A percentile compares a stretch with the other conserved stretches of the same genome.
These are phyloP conservation scores for Murina feae DNA, from an alignment of 2,113 vertebrate genomes.

Conservation along the genomic window DNA sequence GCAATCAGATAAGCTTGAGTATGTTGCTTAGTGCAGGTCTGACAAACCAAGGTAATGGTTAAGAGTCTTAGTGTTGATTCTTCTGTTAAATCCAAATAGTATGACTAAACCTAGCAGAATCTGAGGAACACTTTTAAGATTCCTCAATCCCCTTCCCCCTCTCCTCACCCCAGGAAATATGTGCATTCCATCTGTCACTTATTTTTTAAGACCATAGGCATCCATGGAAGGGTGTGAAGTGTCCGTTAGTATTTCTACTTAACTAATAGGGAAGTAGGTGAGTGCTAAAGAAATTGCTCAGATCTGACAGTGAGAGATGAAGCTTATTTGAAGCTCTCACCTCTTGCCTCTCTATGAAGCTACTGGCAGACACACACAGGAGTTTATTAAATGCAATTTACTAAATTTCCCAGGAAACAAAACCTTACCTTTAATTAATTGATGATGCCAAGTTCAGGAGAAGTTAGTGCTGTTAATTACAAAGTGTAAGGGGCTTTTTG, in stretches of 20 bases:
- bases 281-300: slow-evolving; percentile 47
- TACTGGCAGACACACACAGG: not conserved
- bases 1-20: slow-evolving; percentile 33
- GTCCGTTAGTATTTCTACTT: slow-evolving; percentile 36
- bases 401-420: slow-evolving; percentile 33
- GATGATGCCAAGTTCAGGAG: slow-evolving; percentile 35
- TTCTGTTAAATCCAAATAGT: slow-evolving; percentile 15
- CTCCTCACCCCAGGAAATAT: not conserved
- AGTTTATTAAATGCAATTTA: slow-evolving; percentile 46
- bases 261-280: not conserved
- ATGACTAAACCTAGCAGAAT: slow-evolving; percentile 26
- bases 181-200: slow-evolving; percentile 46
- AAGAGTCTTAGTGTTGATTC: slow-evolving; percentile 41
- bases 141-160: not conserved
- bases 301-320: not conserved
- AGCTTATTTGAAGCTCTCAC: not conserved
- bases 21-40: slow-evolving; percentile 8
- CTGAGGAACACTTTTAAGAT: slow-evolving; percentile 6
- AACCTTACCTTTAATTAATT: slow-evolving; percentile 54
- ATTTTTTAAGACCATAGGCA: slow-evolving; percentile 35
- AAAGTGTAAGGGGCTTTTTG: not conserved
- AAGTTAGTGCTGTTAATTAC: slow-evolving; percentile 50
- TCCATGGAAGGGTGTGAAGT: slow-evolving; percentile 21
- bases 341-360: not conserved
- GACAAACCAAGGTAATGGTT: slow-evolving; percentile 15